Evolutionary conservation across 2,888 invertebrate species (phyloP).

Genomic region (Tiphia femorata): DNA sequence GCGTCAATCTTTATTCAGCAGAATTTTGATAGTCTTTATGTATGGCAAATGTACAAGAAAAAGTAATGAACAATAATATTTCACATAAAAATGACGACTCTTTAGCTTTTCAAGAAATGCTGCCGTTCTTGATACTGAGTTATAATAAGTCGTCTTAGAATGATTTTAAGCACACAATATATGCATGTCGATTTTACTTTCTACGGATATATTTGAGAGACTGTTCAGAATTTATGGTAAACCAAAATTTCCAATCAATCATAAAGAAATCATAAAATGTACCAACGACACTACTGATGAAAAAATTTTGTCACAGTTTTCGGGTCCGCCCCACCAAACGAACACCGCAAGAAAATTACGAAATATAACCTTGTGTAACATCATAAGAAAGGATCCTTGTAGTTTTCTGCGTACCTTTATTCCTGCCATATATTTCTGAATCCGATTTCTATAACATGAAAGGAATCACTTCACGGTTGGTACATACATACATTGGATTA

Average conservation of each 20-base stretch:
- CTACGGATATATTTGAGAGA: slow-evolving; percentile 40
- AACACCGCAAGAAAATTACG: slow-evolving; percentile 45
- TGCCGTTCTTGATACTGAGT: neutral
- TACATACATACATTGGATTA: too few relatives aligned
- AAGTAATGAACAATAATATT: neutral
- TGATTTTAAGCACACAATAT: slow-evolving; percentile 6
- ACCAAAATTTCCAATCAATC: slow-evolving; percentile 23
- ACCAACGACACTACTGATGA: slow-evolving; percentile 30
- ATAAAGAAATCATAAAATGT: slow-evolving; percentile 22
- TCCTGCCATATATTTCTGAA: neutral
- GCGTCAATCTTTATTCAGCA: slow-evolving; percentile 2
- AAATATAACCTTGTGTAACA: slow-evolving; percentile 61
- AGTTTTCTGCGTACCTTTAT: neutral
- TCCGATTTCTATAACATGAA: too few relatives aligned
- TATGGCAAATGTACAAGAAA: neutral
- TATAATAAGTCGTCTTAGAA: neutral
- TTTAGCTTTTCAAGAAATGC: neutral
- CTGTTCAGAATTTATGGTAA: slow-evolving; percentile 33
- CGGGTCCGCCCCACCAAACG: slow-evolving; percentile 28
- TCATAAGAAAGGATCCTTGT: slow-evolving; percentile 30
- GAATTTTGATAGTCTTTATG: slow-evolving; percentile 16
- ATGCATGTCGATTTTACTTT: slow-evolving; percentile 23
- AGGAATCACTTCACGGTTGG: too few relatives aligned
- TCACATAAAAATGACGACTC: neutral
- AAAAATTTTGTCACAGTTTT: slow-evolving; percentile 41